Base-by-base conservation (phyloP, 2,797 vertebrate genomes). In the Acanthurus tractus region DNA sequence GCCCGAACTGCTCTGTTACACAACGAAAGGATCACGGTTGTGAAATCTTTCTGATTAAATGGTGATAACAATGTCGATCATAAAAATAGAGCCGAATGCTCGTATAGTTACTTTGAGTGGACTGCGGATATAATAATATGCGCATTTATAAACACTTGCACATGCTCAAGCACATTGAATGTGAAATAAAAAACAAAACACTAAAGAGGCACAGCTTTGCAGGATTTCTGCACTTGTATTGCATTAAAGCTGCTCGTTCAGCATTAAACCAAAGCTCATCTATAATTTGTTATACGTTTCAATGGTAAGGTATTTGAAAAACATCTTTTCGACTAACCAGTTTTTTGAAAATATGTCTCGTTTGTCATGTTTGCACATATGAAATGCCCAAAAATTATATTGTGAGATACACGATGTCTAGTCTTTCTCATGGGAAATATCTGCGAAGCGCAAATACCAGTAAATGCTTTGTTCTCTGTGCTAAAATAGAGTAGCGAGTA, bases 121-220 rank as follows among this genome's bases (percentile, higher is more conserved):
- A 76, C 69, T 63, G 54, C 52, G 46, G 34, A 70, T 71, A n/a
- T 67, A 36, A 82, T 74, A 77, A 77, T 66, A 84, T 80, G 76
- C 65, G 15, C 79, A 88, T 86, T 88, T 76, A 25, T 78, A 79
- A 90, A 82, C 81, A 68, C 45, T 55, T 63, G 63, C 50, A 36
- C 65, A 67, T 69, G 72, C 49, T 75, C 53, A 23, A 64, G 40
- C 46, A 77, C 49, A 8, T 63, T 79, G 17, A 20, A 69, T 63
- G 22, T 56, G 17, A 59, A 45, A 70, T n/a, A 59, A 63, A 59
- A 8, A 46, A 8, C 67, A 15, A 64, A 40, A 40, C 38, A 9
- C 9, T 40, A 62, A 56, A 7, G 49, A 50, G 15, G 12, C 17
- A 22, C 49, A 61, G 29, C 61, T 68, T 54, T 40, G 12, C 53